Evolutionary conservation across 2,888 invertebrate species (phyloP), one percentile per base, ranked within the genome.

Genomic region (Trichacis sp.): DNA sequence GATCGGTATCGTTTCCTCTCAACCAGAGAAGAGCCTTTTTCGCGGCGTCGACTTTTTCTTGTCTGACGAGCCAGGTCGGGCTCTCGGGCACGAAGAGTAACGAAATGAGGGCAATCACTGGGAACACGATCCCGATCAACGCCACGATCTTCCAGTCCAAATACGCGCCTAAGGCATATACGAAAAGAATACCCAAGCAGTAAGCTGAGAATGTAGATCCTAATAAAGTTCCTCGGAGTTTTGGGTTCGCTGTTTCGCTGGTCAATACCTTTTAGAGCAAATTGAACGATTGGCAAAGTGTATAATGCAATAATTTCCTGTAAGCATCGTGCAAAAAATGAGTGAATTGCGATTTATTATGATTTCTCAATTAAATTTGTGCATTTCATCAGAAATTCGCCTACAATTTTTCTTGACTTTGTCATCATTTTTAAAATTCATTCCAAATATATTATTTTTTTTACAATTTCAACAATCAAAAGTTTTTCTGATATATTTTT

Each of bases 231-330:
- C 92, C 91, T 59, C 93, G 87, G 14, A 93, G 81, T 73, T 89
- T 88, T 17, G 93, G 91, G 71, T 92, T 92, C 1, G 92, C 89
- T 64, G 91, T 91, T 85, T 93, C 93, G 2, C 92, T 91, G 64
- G 93, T 87, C 69, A 93, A 88, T 1, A 93, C 90, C 93, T 93
- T n/a, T n/a, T n/a, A n/a, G n/a, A n/a, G n/a, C n/a, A n/a, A n/a
- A n/a, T n/a, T n/a, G n/a, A n/a, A n/a, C n/a, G n/a, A n/a, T n/a
- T n/a, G n/a, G n/a, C n/a, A n/a, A n/a, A n/a, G n/a, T n/a, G n/a
- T n/a, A n/a, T n/a, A n/a, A n/a, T n/a, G n/a, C n/a, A n/a, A n/a
- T n/a, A n/a, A n/a, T n/a, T n/a, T n/a, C n/a, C n/a, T n/a, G n/a
- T n/a, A n/a, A n/a, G n/a, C n/a, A n/a, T n/a, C n/a, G n/a, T n/a